Base-by-base conservation (phyloP, 37 sponge, comb jelly and placozoan genomes). In the Halisarca cf. caerulea region DNA sequence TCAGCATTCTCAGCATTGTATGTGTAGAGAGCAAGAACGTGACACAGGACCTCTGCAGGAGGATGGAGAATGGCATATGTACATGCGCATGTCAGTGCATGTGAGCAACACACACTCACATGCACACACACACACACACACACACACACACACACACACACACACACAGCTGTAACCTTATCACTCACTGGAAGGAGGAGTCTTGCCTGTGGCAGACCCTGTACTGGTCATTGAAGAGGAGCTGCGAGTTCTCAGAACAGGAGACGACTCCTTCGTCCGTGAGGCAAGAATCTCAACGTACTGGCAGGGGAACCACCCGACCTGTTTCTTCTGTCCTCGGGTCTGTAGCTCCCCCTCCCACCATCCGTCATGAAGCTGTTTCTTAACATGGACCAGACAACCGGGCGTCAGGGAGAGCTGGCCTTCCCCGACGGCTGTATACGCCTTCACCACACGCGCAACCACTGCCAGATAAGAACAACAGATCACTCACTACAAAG, bases 331-430 rank as follows among this genome's bases (percentile, higher is more conserved):
- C 79, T 89, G 85, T 23, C 95, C 95, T 35, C 95, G 47, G 42
- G 54, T 73, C 88, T 95, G 96, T 28, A 92, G 88, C 64, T 89
- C 86, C 24, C 96, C 96, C 73, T 88, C 88, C 93, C 95, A 95
- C 96, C 96, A 95, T 6, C 96, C 94, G 81, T 84, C 84, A 25
- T 9, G 9, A 0, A 82, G 72, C 73, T 92, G 92, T 71, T 87
- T 72, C 43, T 11, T 23, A 14, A 95, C 92, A 59, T 79, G 81
- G 78, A 95, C 77, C 20, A 90, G 62, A 23, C 92, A 84, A 43
- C 93, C 93, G 0, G 54, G 82, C 0, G 25, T 17, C 0, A 95
- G 93, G 21, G 82, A 66, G 40, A 95, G 78, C 82, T 95, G 91
- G 0, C 69, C 78, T 3, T 79, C 84, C 60, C 68, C 70, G 2